phyloP scores from a whole-genome alignment of 2,888 invertebrate species.

The Dinocampus coccinellae region DNA sequence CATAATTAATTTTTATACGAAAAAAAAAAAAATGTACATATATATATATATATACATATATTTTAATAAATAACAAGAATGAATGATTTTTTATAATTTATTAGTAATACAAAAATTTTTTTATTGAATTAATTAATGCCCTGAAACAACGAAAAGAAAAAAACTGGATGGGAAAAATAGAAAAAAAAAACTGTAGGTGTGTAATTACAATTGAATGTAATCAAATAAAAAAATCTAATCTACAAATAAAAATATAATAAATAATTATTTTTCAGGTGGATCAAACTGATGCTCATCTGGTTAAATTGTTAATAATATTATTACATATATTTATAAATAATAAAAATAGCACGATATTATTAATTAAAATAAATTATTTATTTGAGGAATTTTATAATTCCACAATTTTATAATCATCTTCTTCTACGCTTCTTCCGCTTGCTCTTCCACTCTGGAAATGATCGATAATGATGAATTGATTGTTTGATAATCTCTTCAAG shows the following conservation, averaged over 20 bases:
- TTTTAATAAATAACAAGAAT: constrained; percentile 28
- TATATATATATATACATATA: too few species aligned
- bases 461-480: constrained; percentile 52
- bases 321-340: constrained; percentile 4
- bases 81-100: constrained; percentile 52
- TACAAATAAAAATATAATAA: constrained; percentile 2
- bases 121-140: constrained; percentile 47
- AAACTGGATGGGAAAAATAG: not conserved
- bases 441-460: constrained; percentile 62
- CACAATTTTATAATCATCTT: constrained; percentile 49
- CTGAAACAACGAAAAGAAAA: constrained; percentile 48
- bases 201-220: not conserved
- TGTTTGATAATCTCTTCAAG: constrained; percentile 56
- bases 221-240: constrained; percentile 11
- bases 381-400: constrained; percentile 12
- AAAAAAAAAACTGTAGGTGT: constrained; percentile 7
- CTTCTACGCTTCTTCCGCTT: constrained; percentile 58
- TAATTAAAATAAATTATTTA: not conserved
- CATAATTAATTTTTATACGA: not conserved
- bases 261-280: not conserved
- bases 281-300: not conserved
- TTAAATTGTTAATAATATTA: not conserved
- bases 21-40: not conserved
- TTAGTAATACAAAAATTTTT: constrained; percentile 51
- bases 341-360: constrained; percentile 1